Base-by-base conservation (phyloP, 2,888 invertebrate species). In the Sturmia bella region DNA sequence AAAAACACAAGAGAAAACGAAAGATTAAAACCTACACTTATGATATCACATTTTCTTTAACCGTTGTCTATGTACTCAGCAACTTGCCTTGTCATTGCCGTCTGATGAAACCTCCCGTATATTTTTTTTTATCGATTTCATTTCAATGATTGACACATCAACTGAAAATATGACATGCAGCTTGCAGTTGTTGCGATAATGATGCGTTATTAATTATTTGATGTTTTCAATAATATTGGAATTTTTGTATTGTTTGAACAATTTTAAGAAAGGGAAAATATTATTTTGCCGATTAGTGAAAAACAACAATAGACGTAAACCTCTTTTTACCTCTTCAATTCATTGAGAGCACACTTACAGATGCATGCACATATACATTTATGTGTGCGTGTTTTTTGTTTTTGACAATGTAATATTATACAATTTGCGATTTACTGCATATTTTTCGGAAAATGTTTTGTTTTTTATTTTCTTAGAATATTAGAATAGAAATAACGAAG, bases 61-160 rank as follows among this genome's bases (percentile, higher is more conserved):
- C 48, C 12, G n/a, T 43, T n/a, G n/a, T n/a, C n/a, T n/a, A n/a
- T n/a, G 39, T 15, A 21, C 12, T 19, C 6, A 3, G 39, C 11
- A 73, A 81, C 19, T 77, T 70, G 81, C 70, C 54, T 70, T 78
- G 69, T 82, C 81, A 82, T 82, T 81, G 50, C 13, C 17, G 21
- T 41, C 9, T 52, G 32, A 57, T 66, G 3, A 7, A 43, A 52
- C 45, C 76, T 45, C 45, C n/a, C n/a, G n/a, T n/a, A n/a, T n/a
- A 66, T 37, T 68, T 81, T 57, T n/a, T 72, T 32, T 24, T 19
- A 11, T n/a, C 17, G 37, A 17, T 69, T 52, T 3, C 19, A 3
- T 50, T 45, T 32, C 12, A 45, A 32, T 81, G 81, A 82, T 82
- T 82, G 81, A 82, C 77, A 82, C 77, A 64, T 82, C 63, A 68